A percentile compares a stretch with the other conserved stretches of the same genome.
Evolutionary conservation across 2,888 invertebrate genomes (phyloP).

Genomic region (Agriopis marginaria): DNA sequence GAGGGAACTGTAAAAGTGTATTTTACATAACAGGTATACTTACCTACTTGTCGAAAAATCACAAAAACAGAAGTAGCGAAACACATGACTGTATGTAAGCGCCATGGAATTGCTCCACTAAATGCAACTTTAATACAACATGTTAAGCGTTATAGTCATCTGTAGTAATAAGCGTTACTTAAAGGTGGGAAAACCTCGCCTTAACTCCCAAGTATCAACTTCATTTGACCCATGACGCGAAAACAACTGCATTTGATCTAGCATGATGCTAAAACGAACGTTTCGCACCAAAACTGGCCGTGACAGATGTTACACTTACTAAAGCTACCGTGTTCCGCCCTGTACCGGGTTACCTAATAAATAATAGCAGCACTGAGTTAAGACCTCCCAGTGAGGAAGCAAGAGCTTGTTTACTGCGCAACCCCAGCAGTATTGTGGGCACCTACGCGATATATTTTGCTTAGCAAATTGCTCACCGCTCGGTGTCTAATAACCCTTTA

Average conservation of each 20-base stretch:
- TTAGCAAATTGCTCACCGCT: slow-evolving; percentile 83
- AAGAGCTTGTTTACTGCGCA: slow-evolving; percentile 76
- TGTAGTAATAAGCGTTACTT: no score
- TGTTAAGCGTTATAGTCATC: no score
- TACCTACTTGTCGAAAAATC: no score
- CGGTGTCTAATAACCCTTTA: slow-evolving; percentile 84
- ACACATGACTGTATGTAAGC: no score
- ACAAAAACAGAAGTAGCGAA: no score
- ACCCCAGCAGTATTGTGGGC: slow-evolving; percentile 77
- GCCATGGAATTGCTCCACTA: no score
- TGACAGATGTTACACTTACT: slow-evolving; percentile 68
- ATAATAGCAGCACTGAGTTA: slow-evolving; percentile 82
- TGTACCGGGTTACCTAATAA: slow-evolving; percentile 77
- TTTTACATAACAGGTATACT: no score
- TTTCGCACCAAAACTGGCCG: slow-evolving; percentile 40
- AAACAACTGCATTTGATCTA: slow-evolving; percentile 8
- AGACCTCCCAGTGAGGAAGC: slow-evolving; percentile 84
- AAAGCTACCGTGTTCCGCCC: slow-evolving; percentile 69
- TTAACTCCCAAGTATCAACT: neutral
- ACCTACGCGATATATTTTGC: slow-evolving; percentile 83
- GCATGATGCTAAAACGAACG: slow-evolving; percentile 31
- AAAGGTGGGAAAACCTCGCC: neutral
- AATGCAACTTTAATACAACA: no score
- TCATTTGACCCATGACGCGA: neutral
- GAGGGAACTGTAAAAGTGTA: no score